Conservation (phyloP, 2,113 vertebrate species). For the Dicentrarchus labrax region DNA sequence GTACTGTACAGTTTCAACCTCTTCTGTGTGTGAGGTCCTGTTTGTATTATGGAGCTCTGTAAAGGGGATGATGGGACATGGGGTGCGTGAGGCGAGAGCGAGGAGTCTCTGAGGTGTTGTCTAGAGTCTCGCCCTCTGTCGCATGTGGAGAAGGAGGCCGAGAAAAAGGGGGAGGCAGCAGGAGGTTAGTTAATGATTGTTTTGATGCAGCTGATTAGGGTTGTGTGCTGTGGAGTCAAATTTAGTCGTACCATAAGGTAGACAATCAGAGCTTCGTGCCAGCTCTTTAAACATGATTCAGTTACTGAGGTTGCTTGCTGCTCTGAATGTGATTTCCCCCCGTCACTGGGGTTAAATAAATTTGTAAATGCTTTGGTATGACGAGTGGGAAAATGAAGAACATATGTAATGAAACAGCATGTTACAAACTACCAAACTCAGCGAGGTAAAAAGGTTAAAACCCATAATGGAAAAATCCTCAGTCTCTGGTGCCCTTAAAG, state of each 20-base stretch:
- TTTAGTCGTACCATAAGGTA: constrained; percentile 62
- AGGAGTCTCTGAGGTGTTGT: constrained; percentile 51
- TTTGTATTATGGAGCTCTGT: constrained; percentile 33
- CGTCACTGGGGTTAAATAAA: constrained; percentile 6
- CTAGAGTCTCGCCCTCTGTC: constrained; percentile 26
- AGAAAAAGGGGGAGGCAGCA: constrained; percentile 42
- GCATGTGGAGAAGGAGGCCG: constrained; percentile 50
- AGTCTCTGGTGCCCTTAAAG: background rate
- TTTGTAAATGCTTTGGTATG: constrained; percentile 1
- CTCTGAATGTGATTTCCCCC: constrained; percentile 8
- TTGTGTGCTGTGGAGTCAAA: constrained; percentile 71
- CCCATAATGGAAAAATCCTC: background rate
- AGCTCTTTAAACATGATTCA: constrained; percentile 59
- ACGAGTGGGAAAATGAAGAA: background rate
- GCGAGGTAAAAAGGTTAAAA: background rate
- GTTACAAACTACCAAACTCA: background rate
- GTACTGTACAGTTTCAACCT: background rate
- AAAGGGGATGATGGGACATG: background rate
- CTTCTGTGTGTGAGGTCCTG: constrained; percentile 36
- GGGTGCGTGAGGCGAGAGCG: constrained; percentile 9
- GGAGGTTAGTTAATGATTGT: constrained; percentile 82
- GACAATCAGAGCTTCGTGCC: constrained; percentile 58
- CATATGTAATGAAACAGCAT: background rate
- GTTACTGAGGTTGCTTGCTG: constrained; percentile 40
- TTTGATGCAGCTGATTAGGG: constrained; percentile 81